phyloP scores from a whole-genome alignment of 1,140 invertebrate species.

The Pogonognathellus flavescens region DNA sequence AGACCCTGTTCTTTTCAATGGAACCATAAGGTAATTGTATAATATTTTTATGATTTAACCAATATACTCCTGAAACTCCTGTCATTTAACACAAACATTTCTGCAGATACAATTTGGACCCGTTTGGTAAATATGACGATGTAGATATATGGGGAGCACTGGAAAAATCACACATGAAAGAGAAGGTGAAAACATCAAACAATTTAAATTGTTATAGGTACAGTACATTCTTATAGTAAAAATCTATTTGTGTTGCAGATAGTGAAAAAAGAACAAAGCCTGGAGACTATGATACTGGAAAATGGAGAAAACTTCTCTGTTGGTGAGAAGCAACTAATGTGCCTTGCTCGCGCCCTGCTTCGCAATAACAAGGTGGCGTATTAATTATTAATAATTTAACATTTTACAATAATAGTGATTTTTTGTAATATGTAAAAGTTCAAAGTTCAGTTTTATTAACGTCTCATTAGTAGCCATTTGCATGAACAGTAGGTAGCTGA shows the following conservation, averaged over 20 bases:
- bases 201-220: not conserved
- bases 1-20: slow-evolving; percentile 73
- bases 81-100: slow-evolving; percentile 68
- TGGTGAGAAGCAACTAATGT: slow-evolving; percentile 90
- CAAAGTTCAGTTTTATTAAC: too few relatives aligned
- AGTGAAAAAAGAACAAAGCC: slow-evolving; percentile 73
- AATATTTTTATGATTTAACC: slow-evolving; percentile 56
- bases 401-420: too few relatives aligned
- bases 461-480: too few relatives aligned
- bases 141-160: slow-evolving; percentile 71
- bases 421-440: too few relatives aligned
- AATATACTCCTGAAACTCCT: not conserved
- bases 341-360: slow-evolving; percentile 86
- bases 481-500: too few relatives aligned
- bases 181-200: slow-evolving; percentile 70
- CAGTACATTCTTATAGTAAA: not conserved
- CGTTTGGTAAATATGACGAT: slow-evolving; percentile 70
- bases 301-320: slow-evolving; percentile 73
- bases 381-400: too few relatives aligned
- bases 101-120: slow-evolving; percentile 70
- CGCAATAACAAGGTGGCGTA: slow-evolving; percentile 82
- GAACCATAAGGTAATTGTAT: slow-evolving; percentile 70
- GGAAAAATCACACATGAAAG: slow-evolving; percentile 73
- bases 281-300: slow-evolving; percentile 66
- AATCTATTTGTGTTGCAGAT: slow-evolving; percentile 40